These are phyloP conservation scores for Rhizomys pruinosus DNA, from an alignment of 2,113 vertebrate species.

Conservation along the genomic window DNA sequence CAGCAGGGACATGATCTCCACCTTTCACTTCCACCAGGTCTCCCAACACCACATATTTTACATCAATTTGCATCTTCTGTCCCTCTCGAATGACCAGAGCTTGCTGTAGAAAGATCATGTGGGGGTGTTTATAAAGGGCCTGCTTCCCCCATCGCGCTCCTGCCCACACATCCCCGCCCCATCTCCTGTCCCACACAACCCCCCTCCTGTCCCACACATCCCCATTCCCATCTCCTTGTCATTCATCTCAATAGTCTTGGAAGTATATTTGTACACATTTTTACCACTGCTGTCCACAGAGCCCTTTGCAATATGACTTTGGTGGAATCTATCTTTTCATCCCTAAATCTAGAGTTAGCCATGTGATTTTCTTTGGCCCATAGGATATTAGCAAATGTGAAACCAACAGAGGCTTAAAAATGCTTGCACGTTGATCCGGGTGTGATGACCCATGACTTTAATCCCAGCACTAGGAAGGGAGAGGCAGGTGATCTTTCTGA, in stretches of 20 bases:
- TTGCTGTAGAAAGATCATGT: constrained; percentile 83
- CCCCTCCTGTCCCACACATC: too few species aligned
- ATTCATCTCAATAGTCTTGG: neutral
- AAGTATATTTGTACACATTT: neutral
- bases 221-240: neutral
- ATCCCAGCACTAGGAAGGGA: too few species aligned
- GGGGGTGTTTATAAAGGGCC: neutral
- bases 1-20: constrained; percentile 91
- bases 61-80: constrained; percentile 88
- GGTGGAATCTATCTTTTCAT: neutral
- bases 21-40: constrained; percentile 92
- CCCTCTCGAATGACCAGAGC: constrained; percentile 91
- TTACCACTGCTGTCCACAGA: neutral
- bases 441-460: too few species aligned
- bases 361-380: neutral
- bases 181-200: too few species aligned
- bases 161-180: too few species aligned
- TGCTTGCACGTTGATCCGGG: neutral
- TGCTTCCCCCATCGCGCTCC: accelerated
- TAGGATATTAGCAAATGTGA: neutral
- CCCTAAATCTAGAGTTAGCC: neutral
- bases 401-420: constrained; percentile 2
- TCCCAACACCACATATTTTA: constrained; percentile 88
- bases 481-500: too few species aligned
- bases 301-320: neutral